phyloP scores from a whole-genome alignment of 30 jellyfish, hydroid and myxozoan species.

The Pelagia noctiluca region DNA sequence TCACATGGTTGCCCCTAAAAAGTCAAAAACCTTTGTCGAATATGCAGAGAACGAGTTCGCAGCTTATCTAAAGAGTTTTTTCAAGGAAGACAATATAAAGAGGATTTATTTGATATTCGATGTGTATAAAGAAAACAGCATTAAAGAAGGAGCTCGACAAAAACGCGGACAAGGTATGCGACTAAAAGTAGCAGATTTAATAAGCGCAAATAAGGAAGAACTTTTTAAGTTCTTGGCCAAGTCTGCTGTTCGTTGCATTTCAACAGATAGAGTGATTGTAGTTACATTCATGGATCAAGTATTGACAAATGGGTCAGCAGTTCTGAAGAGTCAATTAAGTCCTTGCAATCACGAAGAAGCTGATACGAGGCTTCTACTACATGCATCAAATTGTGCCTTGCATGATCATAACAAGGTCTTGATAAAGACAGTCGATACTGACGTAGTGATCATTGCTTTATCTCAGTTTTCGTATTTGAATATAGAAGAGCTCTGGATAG shows the following conservation, averaged over 20 bases:
- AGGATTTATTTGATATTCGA: too few species aligned
- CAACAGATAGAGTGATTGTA: background rate
- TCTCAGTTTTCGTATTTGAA: background rate
- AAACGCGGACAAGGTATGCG: background rate
- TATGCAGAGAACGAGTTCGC: background rate
- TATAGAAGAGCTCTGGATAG: too few species aligned
- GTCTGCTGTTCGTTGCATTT: background rate
- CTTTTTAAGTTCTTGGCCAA: background rate
- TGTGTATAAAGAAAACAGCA: conserved; percentile 3
- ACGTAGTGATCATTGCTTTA: background rate
- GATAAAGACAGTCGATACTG: too few species aligned
- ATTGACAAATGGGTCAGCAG: too few species aligned
- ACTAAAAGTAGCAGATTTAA: too few species aligned
- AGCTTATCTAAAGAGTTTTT: background rate
- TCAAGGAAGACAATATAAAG: background rate
- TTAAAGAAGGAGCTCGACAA: background rate
- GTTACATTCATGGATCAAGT: background rate
- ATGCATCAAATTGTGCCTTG: conserved; percentile 1
- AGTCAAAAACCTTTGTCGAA: background rate
- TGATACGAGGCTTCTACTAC: background rate
- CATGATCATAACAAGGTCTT: too few species aligned
- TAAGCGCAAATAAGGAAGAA: background rate
- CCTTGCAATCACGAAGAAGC: too few species aligned
- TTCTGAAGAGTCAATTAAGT: too few species aligned
- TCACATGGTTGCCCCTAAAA: conserved; percentile 16